Evolutionary conservation across 2,888 invertebrate species (phyloP), one percentile per base, ranked within the genome.

Genomic region (Villa cingulata): DNA sequence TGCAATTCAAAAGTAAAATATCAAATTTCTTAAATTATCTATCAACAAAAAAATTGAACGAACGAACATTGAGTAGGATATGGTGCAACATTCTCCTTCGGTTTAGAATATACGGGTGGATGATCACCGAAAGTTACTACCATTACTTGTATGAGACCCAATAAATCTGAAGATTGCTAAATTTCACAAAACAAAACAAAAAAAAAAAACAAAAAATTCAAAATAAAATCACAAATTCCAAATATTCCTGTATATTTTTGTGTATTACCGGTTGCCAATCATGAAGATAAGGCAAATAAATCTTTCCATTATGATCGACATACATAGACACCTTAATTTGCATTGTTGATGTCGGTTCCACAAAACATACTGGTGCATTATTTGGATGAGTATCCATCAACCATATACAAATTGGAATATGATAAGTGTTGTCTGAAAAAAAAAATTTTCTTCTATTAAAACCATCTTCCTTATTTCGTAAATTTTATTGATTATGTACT

Each of bases 321-420:
- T 83, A 90, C 70, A 83, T 83, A 14, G 95, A 95, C 16, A 88
- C 83, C 73, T 91, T 95, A 53, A 99, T 94, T 51, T 83, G 81
- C 97, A 98, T 98, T 55, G 87, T 88, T 32, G 81, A 62, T 6
- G 98, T 98, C 12, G 98, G 98, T 67, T 83, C 87, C 1, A 98
- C 96, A 62, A 83, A 89, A 63, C 87, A 87, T 71, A 97, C 83
- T 1, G 98, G 98, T 34, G 96, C 91, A 72, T 92, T 88, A 64
- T 86, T 82, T 0, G 98, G 98, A 74, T 98, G 94, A 5, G 94
- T 95, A 63, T 97, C 94, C 81, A 92, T 85, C 43, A 98, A 65
- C 90, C 92, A 97, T 59, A 98, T 83, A 63, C 87, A 86, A 37
- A 99, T 81, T 15, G 98, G 98, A 66, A 98, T 98, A 71, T 97